A percentile compares a stretch with the other conserved stretches of the same genome.
Conservation (phyloP, 1,140 invertebrate genomes). For the Protaetia brevitarsis region DNA sequence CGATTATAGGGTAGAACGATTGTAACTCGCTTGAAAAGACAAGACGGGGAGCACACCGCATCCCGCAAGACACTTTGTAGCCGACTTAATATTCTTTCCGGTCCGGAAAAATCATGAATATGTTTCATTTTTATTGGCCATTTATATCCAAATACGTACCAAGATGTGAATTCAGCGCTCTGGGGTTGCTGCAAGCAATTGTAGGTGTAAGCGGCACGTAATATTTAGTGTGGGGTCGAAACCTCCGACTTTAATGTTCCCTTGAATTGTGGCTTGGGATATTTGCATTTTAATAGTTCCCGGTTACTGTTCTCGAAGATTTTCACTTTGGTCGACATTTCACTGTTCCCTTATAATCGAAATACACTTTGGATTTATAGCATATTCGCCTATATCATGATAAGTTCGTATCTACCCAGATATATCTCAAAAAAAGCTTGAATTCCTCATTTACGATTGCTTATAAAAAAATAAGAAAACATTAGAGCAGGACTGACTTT, state of each 20-base stretch:
- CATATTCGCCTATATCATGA: too few relatives aligned
- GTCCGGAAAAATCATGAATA: slow-evolving; percentile 49
- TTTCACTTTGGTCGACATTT: slow-evolving; percentile 1
- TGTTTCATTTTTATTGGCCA: slow-evolving; percentile 50
- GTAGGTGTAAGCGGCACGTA: slow-evolving; percentile 10
- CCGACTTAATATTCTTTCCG: slow-evolving; percentile 45
- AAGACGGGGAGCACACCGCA: slow-evolving; percentile 3
- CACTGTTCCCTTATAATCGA: slow-evolving; percentile 11
- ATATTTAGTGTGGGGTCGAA: slow-evolving; percentile 4
- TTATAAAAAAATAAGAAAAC: too few relatives aligned
- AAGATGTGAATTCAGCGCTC: slow-evolving; percentile 1
- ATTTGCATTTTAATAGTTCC: slow-evolving; percentile 16
- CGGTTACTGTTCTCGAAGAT: neutral
- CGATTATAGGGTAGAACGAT: slow-evolving; percentile 12
- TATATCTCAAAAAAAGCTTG: too few relatives aligned
- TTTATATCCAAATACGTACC: slow-evolving; percentile 32
- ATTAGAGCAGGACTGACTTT: too few relatives aligned
- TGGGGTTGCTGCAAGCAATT: neutral
- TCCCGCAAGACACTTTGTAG: slow-evolving; percentile 23
- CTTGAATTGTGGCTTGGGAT: slow-evolving; percentile 10
- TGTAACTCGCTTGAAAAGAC: slow-evolving; percentile 6
- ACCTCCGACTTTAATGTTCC: slow-evolving; percentile 7
- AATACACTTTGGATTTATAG: neutral
- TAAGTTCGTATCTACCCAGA: too few relatives aligned
- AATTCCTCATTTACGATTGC: too few relatives aligned